A percentile compares a stretch with the other conserved stretches of the same genome.
Conservation (phyloP, 2,797 vertebrate genomes). For the Rhodeus uyekii region DNA sequence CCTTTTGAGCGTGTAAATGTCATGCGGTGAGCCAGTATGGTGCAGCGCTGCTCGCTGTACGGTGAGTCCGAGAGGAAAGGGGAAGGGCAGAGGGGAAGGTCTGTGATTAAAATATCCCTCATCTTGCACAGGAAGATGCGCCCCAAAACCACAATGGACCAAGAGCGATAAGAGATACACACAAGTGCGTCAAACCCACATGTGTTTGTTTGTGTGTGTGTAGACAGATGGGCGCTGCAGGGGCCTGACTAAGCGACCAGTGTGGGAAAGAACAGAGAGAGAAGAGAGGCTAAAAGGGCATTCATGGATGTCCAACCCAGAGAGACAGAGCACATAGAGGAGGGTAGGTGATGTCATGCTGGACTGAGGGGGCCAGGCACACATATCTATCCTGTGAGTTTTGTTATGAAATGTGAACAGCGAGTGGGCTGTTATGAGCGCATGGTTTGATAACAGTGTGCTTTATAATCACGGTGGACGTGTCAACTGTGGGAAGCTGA, state of each 20-base stretch:
- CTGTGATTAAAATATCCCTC: slow-evolving; percentile 37
- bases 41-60: not conserved
- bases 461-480: slow-evolving; percentile 46
- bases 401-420: slow-evolving; percentile 40
- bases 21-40: not conserved
- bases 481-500: slow-evolving; percentile 39
- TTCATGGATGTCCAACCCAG: not conserved
- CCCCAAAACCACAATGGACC: slow-evolving; percentile 26
- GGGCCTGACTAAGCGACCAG: slow-evolving; percentile 28
- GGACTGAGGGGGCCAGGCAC: not conserved
- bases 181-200: slow-evolving; percentile 21
- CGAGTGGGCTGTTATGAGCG: slow-evolving; percentile 34
- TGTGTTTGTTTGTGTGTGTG: slow-evolving; percentile 34
- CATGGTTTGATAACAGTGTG: slow-evolving; percentile 32
- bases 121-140: slow-evolving; percentile 36
- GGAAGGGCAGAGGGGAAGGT: slow-evolving; percentile 41
- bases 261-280: slow-evolving; percentile 39
- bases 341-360: not conserved
- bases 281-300: slow-evolving; percentile 34
- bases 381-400: slow-evolving; percentile 1
- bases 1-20: not conserved
- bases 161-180: slow-evolving; percentile 26
- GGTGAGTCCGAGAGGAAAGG: not conserved
- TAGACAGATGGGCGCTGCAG: slow-evolving; percentile 26
- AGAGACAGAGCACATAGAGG: not conserved